phyloP scores from a whole-genome alignment of 92 coral and sea anemone genomes.

The Actinostola sp. region DNA sequence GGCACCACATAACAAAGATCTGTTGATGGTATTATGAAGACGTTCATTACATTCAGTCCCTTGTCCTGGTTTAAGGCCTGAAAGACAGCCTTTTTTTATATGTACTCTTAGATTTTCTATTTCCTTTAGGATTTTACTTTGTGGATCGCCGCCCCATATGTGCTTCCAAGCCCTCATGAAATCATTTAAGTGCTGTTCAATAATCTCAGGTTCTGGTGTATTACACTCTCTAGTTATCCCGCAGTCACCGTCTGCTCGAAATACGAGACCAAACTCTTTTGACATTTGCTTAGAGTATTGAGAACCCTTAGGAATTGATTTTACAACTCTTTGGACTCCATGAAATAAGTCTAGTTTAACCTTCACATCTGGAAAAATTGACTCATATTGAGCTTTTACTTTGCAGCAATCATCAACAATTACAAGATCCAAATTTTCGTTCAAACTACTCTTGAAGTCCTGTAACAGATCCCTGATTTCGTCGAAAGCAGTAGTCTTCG shows the following conservation, averaged over 20 bases:
- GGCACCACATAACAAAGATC: constrained; percentile 1
- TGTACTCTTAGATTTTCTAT: constrained; percentile 2
- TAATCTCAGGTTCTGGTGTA: constrained; percentile 30
- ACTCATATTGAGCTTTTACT: constrained; percentile 30
- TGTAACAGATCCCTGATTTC: constrained; percentile 49
- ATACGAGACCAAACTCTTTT: constrained; percentile 55
- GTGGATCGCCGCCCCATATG: neutral
- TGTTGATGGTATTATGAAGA: constrained; percentile 1
- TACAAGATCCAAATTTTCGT: constrained; percentile 23
- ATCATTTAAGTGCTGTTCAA: constrained; percentile 31
- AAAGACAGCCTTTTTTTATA: constrained; percentile 7
- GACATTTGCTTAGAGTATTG: constrained; percentile 18
- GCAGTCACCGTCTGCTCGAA: constrained; percentile 52
- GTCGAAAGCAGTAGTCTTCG: constrained; percentile 55
- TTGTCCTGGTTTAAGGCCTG: constrained; percentile 2
- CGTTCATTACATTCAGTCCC: constrained; percentile 20
- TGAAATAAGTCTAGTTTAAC: constrained; percentile 58
- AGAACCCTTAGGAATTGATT: constrained; percentile 47
- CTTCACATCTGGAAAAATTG: constrained; percentile 30
- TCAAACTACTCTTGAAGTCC: constrained; percentile 34
- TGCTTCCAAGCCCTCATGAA: neutral
- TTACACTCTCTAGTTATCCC: constrained; percentile 27
- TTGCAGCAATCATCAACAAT: constrained; percentile 63
- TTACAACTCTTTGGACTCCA: constrained; percentile 51
- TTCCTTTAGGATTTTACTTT: neutral